A percentile compares a stretch with the other conserved stretches of the same genome.
Conservation (phyloP, 1,140 invertebrate genomes). For the Ctenoplectra terminalis region DNA sequence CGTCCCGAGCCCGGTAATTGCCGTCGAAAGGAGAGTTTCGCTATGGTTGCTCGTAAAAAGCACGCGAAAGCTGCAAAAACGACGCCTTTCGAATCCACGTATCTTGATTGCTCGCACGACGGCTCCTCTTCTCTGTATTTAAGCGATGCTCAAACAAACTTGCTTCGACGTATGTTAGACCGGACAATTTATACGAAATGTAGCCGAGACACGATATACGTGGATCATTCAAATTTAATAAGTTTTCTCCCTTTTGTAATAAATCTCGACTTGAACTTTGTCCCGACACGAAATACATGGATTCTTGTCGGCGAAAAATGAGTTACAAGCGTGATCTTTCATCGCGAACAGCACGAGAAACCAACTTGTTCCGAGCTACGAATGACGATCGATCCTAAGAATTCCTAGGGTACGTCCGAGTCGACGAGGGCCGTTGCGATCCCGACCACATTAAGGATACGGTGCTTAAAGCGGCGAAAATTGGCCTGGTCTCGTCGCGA, state of each 20-base stretch:
- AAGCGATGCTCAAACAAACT: conserved; percentile 26
- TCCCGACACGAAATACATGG: too few relatives aligned
- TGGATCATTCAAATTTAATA: too few relatives aligned
- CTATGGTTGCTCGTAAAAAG: conserved; percentile 29
- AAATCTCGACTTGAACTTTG: too few relatives aligned
- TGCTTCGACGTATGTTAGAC: too few relatives aligned
- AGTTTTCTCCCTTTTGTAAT: background rate
- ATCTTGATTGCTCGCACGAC: conserved; percentile 19
- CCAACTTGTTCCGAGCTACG: background rate
- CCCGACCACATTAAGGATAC: conserved; percentile 46
- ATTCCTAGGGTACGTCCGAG: conserved; percentile 30
- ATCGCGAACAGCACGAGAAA: background rate
- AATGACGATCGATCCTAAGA: conserved; percentile 45
- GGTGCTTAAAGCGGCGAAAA: conserved; percentile 66
- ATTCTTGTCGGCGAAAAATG: background rate
- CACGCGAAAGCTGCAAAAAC: conserved; percentile 47
- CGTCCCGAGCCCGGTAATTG: conserved; percentile 42
- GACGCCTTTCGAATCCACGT: background rate
- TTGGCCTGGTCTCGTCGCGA: conserved; percentile 58
- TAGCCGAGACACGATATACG: too few relatives aligned
- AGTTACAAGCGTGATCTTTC: background rate
- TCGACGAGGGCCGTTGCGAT: background rate
- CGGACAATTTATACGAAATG: too few relatives aligned
- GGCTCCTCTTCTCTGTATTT: conserved; percentile 19
- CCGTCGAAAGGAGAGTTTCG: conserved; percentile 37